A percentile compares a stretch with the other conserved stretches of the same genome.
Evolutionary conservation across 2,113 vertebrate genomes (phyloP).

Genomic region (Malurus alboscapulatus): DNA sequence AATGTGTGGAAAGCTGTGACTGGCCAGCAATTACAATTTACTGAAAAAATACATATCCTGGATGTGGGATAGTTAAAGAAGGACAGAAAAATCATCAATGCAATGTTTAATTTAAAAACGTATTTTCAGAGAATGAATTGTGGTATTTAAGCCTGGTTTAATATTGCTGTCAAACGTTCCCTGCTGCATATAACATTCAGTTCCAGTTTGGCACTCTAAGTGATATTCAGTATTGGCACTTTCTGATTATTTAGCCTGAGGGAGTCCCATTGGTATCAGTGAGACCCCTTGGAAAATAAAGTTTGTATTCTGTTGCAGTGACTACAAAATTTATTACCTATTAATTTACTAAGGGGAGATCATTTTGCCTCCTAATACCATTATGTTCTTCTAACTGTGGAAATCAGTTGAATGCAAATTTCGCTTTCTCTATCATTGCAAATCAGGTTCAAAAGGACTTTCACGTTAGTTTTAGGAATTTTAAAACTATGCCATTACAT

Average conservation of each 20-base stretch:
- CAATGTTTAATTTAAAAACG: neutral
- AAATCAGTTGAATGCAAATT: conserved; percentile 3
- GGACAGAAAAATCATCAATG: neutral
- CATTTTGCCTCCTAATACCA: neutral
- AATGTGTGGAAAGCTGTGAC: neutral
- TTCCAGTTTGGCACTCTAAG: neutral
- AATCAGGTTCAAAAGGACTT: neutral
- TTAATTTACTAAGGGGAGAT: conserved; percentile 4
- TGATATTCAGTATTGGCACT: neutral
- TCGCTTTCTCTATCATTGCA: neutral
- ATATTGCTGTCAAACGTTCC: conserved; percentile 8
- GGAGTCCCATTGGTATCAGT: neutral
- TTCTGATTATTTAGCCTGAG: neutral
- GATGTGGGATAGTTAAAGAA: neutral
- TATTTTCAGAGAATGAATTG: neutral
- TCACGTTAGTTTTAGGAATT: neutral
- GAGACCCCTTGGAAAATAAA: conserved; percentile 35
- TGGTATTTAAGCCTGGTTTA: neutral
- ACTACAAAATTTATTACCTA: conserved; percentile 23
- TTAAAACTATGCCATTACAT: neutral
- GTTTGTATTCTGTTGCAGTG: neutral
- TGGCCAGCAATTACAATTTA: neutral
- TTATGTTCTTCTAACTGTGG: neutral
- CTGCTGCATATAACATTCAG: neutral
- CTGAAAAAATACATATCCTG: neutral